A percentile compares a stretch with the other conserved stretches of the same genome.
Evolutionary conservation across 2,888 invertebrate species (phyloP).

Genomic region (Ectropis crepuscularia): DNA sequence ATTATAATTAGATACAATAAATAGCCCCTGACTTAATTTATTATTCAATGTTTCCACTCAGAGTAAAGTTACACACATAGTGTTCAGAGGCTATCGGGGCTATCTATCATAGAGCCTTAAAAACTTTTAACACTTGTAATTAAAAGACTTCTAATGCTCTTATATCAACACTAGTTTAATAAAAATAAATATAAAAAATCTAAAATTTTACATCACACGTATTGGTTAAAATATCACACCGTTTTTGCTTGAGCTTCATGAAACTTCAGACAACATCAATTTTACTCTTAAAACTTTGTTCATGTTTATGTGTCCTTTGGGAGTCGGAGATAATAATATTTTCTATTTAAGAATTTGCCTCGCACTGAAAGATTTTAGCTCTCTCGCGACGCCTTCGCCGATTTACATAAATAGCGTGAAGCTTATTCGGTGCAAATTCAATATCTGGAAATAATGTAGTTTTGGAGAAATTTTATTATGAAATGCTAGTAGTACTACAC

Average conservation of each 20-base stretch:
- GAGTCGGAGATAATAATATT: constrained; percentile 25
- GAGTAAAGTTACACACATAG: no score
- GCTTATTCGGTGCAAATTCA: constrained; percentile 31
- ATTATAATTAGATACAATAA: no score
- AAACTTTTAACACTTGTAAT: no score
- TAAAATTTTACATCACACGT: no score
- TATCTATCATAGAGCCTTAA: no score
- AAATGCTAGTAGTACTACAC: background rate
- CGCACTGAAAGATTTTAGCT: constrained; percentile 25
- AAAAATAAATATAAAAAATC: no score
- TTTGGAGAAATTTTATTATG: constrained; percentile 7
- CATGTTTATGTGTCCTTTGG: constrained; percentile 21
- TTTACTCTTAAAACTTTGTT: constrained; percentile 22
- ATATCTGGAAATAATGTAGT: constrained; percentile 30
- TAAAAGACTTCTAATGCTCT: no score
- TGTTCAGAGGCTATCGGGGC: no score
- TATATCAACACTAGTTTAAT: no score
- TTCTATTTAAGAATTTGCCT: constrained; percentile 28
- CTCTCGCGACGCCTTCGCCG: constrained; percentile 19
- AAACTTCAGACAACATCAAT: constrained; percentile 10
- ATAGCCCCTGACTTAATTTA: no score
- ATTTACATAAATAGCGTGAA: constrained; percentile 38
- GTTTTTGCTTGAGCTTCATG: constrained; percentile 1
- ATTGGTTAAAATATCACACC: background rate
- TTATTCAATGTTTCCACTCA: no score